Conservation (phyloP, 2,888 invertebrate species). For the Eustalomyia histrio region DNA sequence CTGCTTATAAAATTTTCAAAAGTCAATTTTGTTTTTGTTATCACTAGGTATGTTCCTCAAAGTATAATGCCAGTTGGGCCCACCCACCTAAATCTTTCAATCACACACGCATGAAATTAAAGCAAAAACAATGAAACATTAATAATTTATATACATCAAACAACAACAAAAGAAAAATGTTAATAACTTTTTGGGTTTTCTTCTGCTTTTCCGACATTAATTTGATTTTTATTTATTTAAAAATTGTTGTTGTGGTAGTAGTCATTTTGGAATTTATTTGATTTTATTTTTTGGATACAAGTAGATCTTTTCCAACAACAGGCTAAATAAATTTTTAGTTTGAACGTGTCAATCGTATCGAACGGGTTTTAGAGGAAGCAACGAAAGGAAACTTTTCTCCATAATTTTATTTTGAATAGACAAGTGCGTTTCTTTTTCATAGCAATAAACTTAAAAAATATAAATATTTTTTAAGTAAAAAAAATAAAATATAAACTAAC, state of each 20-base stretch:
- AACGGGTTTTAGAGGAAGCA: slow-evolving; percentile 71
- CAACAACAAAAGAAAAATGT: background rate
- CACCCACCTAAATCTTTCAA: slow-evolving; percentile 41
- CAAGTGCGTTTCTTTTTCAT: slow-evolving; percentile 25
- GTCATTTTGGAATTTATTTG: slow-evolving; percentile 63
- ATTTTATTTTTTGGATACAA: slow-evolving; percentile 49
- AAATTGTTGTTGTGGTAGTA: slow-evolving; percentile 44
- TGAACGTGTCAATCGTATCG: slow-evolving; percentile 77
- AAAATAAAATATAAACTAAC: background rate
- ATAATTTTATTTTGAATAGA: slow-evolving; percentile 21
- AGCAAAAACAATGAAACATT: background rate
- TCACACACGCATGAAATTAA: slow-evolving; percentile 44
- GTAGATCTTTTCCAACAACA: slow-evolving; percentile 44
- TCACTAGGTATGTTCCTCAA: slow-evolving; percentile 20
- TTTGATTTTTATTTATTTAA: slow-evolving; percentile 22
- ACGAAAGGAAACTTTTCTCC: background rate
- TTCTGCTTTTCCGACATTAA: slow-evolving; percentile 22
- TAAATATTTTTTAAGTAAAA: background rate
- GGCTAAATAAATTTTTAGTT: slow-evolving; percentile 71
- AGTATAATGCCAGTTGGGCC: slow-evolving; percentile 9
- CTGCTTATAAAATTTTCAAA: slow-evolving; percentile 10
- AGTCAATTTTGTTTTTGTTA: background rate
- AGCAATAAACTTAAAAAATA: background rate
- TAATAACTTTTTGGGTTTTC: slow-evolving; percentile 18
- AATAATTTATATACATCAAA: background rate